Conservation (phyloP, 2,888 invertebrate species). For the Thereva unica region DNA sequence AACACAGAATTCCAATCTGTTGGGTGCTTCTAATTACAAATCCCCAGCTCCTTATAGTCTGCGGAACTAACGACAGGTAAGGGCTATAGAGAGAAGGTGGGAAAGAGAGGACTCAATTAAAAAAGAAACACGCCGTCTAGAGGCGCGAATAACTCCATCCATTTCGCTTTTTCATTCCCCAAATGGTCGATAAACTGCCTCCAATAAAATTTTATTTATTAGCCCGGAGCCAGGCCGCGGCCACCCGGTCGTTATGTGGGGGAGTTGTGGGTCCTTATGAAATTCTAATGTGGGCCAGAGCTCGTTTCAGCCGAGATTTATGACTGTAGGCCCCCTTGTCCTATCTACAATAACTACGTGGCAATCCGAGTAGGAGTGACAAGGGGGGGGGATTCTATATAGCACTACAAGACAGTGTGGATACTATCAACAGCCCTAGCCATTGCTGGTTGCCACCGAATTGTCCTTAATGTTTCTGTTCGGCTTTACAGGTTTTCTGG, state of each 20-base stretch:
- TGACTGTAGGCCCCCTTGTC: not conserved
- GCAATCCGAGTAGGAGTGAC: too few species aligned
- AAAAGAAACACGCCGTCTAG: slow-evolving; percentile 14
- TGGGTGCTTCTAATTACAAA: slow-evolving; percentile 18
- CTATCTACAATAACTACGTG: too few species aligned
- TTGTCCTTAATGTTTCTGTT: not conserved
- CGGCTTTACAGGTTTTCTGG: not conserved
- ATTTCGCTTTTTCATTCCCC: not conserved
- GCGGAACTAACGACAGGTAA: slow-evolving; percentile 1
- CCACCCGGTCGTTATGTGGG: not conserved
- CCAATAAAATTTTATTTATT: slow-evolving; percentile 28
- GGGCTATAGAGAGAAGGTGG: slow-evolving; percentile 7
- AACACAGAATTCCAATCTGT: slow-evolving; percentile 1
- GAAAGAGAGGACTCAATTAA: not conserved
- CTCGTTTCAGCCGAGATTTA: slow-evolving; percentile 37
- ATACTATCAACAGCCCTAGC: not conserved
- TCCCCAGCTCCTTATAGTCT: slow-evolving; percentile 1
- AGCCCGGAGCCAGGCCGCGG: not conserved
- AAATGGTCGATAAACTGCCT: slow-evolving; percentile 22
- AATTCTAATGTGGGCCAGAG: slow-evolving; percentile 38
- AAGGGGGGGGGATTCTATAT: too few species aligned
- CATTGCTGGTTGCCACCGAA: not conserved
- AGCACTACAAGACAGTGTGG: not conserved
- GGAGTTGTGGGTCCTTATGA: slow-evolving; percentile 32
- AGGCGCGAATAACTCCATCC: not conserved